Conservation (phyloP, 2,113 vertebrate genomes). For the Lagopus leucura region DNA sequence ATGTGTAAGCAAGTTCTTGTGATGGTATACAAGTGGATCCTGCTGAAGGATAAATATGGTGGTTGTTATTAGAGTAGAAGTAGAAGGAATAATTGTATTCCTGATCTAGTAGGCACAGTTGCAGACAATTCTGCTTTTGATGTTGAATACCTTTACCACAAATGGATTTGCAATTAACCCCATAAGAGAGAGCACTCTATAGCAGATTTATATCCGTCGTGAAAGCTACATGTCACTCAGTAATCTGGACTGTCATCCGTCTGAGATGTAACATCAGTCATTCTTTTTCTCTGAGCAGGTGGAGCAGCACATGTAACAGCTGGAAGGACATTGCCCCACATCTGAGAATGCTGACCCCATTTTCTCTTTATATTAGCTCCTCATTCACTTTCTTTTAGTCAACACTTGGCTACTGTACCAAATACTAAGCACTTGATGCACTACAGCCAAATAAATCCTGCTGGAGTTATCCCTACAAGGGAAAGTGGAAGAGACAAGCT, state of each 20-base stretch:
- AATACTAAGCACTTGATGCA: not conserved
- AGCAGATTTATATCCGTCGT: not conserved
- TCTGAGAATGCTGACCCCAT: not conserved
- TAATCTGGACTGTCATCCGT: not conserved
- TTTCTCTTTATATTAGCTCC: not conserved
- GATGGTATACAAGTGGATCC: not conserved
- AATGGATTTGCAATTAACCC: not conserved
- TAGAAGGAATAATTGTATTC: not conserved
- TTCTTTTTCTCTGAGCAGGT: not conserved
- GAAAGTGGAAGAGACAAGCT: not conserved
- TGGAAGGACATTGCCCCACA: not conserved
- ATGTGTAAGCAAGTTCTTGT: not conserved
- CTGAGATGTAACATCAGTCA: not conserved
- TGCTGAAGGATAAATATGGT: not conserved
- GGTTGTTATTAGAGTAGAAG: not conserved
- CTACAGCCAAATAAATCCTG: not conserved
- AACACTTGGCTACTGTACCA: not conserved
- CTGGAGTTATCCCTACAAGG: not conserved
- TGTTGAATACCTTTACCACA: not conserved
- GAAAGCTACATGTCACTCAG: not conserved
- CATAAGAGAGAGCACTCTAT: not conserved
- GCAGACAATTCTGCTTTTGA: not conserved
- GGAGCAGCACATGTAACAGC: rapidly evolving
- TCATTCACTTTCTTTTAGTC: not conserved
- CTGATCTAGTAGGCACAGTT: not conserved